Conservation (phyloP, 1,140 invertebrate genomes). For the Pogonomyrmex californicus region DNA sequence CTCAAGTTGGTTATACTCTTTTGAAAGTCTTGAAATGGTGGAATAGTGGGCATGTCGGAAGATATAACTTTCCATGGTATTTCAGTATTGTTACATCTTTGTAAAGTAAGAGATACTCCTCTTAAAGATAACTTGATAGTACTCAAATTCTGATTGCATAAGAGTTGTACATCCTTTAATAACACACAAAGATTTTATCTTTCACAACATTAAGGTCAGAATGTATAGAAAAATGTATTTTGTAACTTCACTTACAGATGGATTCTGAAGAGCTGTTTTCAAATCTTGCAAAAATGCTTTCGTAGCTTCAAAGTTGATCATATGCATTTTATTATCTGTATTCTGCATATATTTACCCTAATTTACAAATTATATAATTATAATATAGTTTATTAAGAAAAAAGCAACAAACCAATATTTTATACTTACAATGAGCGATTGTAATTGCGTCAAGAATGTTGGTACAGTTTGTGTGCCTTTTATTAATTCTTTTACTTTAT, state of each 20-base stretch:
- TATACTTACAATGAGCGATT: slow-evolving; percentile 74
- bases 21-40: slow-evolving; percentile 67
- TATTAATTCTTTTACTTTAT: slow-evolving; percentile 65
- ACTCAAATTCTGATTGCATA: slow-evolving; percentile 73
- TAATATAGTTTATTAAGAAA: slow-evolving; percentile 11
- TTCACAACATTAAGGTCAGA: neutral
- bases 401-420: slow-evolving; percentile 29
- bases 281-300: slow-evolving; percentile 74
- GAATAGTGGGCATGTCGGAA: slow-evolving; percentile 80
- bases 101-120: slow-evolving; percentile 67
- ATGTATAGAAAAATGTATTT: slow-evolving; percentile 41
- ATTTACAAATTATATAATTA: slow-evolving; percentile 37
- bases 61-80: slow-evolving; percentile 80
- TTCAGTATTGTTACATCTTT: slow-evolving; percentile 57
- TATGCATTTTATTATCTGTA: neutral
- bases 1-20: slow-evolving; percentile 73
- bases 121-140: slow-evolving; percentile 74
- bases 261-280: slow-evolving; percentile 62
- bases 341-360: slow-evolving; percentile 46
- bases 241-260: slow-evolving; percentile 70
- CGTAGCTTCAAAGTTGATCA: neutral
- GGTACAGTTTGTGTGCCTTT: slow-evolving; percentile 64
- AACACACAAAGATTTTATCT: slow-evolving; percentile 45
- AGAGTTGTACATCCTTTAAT: slow-evolving; percentile 75
- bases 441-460: slow-evolving; percentile 76